phyloP scores from a whole-genome alignment of 2,888 invertebrate species.

The Eristalis tenax region DNA sequence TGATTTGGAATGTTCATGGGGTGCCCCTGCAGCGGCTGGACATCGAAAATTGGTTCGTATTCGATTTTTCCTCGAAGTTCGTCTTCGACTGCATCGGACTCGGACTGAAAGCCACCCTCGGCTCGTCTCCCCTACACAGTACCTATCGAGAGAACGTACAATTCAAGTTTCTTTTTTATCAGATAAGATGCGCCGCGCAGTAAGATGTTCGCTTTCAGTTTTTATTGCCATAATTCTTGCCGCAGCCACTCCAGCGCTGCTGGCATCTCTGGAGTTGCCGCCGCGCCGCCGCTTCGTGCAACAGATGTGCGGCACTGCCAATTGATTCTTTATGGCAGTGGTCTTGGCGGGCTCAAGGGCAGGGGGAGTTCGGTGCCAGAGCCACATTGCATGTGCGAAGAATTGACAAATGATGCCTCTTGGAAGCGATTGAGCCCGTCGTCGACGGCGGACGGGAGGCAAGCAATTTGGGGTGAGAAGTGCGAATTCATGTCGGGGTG shows the following conservation, averaged over 20 bases:
- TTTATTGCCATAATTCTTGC: conserved; percentile 67
- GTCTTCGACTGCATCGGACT: not conserved
- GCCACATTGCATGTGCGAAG: conserved; percentile 49
- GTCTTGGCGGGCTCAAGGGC: conserved; percentile 31
- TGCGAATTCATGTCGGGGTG: conserved; percentile 69
- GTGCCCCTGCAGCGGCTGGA: conserved; percentile 56
- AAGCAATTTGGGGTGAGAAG: conserved; percentile 55
- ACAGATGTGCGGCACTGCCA: conserved; percentile 55
- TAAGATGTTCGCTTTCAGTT: conserved; percentile 67
- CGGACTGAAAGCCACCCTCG: not conserved
- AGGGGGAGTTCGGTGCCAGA: not conserved
- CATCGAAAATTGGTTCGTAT: conserved; percentile 56
- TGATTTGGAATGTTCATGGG: conserved; percentile 1
- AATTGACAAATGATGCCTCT: conserved; percentile 68
- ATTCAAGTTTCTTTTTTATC: conserved; percentile 56
- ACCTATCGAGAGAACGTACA: conserved; percentile 29
- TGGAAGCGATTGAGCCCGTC: not conserved
- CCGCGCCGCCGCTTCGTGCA: conserved; percentile 26
- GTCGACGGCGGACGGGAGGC: not conserved
- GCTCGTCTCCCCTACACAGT: not conserved
- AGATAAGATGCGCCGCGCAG: conserved; percentile 64
- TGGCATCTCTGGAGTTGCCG: not conserved
- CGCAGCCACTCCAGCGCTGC: not conserved
- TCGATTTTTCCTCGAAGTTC: conserved; percentile 29
- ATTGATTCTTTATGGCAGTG: conserved; percentile 60